Evolutionary conservation across 2,797 vertebrate species (phyloP).

Genomic region (Varecia variegata): DNA sequence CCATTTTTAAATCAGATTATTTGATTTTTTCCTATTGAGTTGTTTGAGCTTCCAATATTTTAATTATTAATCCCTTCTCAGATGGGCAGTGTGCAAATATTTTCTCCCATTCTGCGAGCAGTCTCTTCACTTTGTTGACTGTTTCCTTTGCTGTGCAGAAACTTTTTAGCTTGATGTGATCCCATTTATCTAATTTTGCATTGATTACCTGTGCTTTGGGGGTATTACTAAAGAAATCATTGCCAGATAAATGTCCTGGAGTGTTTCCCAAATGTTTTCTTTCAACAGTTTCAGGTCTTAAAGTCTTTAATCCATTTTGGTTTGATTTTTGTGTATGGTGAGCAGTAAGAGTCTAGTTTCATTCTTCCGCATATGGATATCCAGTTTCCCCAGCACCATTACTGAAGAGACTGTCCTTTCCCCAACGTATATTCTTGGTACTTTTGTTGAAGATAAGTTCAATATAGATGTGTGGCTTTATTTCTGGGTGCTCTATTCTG

Average conservation of each 20-base stretch:
- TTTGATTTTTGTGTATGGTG: background rate
- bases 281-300: background rate
- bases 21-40: background rate
- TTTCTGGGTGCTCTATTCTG: background rate
- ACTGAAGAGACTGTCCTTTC: background rate
- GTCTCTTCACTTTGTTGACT: background rate
- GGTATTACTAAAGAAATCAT: background rate
- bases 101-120: background rate
- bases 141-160: background rate
- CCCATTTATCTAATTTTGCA: background rate
- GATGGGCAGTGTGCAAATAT: background rate
- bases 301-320: background rate
- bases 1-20: background rate
- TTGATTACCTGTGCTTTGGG: background rate
- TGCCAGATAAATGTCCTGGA: background rate
- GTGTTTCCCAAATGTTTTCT: background rate
- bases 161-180: background rate
- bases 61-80: background rate
- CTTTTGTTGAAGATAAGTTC: background rate
- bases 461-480: background rate
- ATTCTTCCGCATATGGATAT: background rate
- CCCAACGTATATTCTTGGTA: background rate
- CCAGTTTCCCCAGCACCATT: background rate
- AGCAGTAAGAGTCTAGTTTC: background rate
- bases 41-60: background rate